Conservation (phyloP, 2,797 vertebrate species). For the Cyclura pinguis region DNA sequence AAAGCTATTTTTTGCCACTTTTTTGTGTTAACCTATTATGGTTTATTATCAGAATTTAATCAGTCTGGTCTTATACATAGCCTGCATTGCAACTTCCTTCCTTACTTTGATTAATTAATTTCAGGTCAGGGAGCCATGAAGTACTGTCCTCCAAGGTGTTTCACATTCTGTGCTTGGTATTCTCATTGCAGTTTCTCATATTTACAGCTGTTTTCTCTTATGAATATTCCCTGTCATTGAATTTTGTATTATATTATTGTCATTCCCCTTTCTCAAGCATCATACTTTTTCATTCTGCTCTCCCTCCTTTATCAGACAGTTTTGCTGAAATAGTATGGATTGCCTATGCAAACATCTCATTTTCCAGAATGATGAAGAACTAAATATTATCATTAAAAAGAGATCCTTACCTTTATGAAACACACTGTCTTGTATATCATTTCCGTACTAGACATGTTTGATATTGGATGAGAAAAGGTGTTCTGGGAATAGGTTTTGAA, state of each 20-base stretch:
- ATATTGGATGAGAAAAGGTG: constrained; percentile 12
- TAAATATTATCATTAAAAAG: constrained; percentile 35
- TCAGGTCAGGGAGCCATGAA: background rate
- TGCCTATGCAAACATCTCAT: constrained; percentile 19
- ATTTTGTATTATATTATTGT: background rate
- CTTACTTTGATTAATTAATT: background rate
- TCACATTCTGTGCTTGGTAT: background rate
- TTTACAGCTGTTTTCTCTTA: background rate
- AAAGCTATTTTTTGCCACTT: background rate
- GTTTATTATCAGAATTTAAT: background rate
- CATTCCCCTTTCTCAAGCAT: constrained; percentile 1
- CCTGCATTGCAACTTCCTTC: background rate
- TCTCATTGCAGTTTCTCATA: background rate
- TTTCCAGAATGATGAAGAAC: constrained; percentile 7
- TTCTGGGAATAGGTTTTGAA: constrained; percentile 18
- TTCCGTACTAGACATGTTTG: background rate
- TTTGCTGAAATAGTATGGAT: constrained; percentile 12
- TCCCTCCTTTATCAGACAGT: background rate
- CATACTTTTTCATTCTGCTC: background rate
- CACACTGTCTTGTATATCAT: constrained; percentile 14
- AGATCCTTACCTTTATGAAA: constrained; percentile 5
- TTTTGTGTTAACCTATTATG: background rate
- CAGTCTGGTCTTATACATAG: background rate
- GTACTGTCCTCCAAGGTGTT: background rate
- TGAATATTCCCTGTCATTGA: constrained; percentile 5